phyloP scores from a whole-genome alignment of 2,888 invertebrate species.

The Calliphora vomitoria region DNA sequence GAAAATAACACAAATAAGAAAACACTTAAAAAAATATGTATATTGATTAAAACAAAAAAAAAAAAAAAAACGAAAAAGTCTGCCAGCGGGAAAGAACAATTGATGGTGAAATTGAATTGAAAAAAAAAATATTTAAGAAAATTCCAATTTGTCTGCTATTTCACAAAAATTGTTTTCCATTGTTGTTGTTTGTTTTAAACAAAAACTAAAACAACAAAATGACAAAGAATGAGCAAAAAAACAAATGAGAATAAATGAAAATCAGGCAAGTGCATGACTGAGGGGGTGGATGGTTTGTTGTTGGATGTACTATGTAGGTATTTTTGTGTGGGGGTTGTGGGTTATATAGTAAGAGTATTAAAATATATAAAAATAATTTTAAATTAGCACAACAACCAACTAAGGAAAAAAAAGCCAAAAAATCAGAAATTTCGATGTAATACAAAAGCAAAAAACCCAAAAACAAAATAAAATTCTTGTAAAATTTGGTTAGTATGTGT shows the following conservation, averaged over 20 bases:
- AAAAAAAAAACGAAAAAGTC: not conserved
- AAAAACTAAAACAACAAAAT: constrained; percentile 19
- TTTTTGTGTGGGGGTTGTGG: constrained; percentile 2
- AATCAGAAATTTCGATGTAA: not conserved
- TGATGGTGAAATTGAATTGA: not conserved
- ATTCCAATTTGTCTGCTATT: constrained; percentile 18
- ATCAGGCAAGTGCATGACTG: constrained; percentile 2
- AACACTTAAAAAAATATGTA: constrained; percentile 2
- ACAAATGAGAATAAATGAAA: not conserved
- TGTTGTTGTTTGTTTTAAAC: constrained; percentile 6
- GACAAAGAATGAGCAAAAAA: not conserved
- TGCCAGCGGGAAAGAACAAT: not conserved
- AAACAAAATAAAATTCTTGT: constrained; percentile 29
- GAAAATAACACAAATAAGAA: not conserved
- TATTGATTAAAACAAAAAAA: not conserved
- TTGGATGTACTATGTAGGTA: not conserved
- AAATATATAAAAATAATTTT: constrained; percentile 43
- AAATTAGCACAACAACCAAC: constrained; percentile 44
- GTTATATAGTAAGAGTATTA: not conserved
- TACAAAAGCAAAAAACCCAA: not conserved
- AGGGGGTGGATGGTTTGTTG: not conserved
- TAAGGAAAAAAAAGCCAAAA: constrained; percentile 2
- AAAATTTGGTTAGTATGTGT: constrained; percentile 6
- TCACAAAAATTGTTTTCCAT: constrained; percentile 25
- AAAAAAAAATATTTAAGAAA: constrained; percentile 6